Percentiles rank a stretch among this genome's conserved stretches.
These are phyloP conservation scores for Stegana nigrithorax DNA, from an alignment of 2,888 invertebrate species.

Conservation along the genomic window DNA sequence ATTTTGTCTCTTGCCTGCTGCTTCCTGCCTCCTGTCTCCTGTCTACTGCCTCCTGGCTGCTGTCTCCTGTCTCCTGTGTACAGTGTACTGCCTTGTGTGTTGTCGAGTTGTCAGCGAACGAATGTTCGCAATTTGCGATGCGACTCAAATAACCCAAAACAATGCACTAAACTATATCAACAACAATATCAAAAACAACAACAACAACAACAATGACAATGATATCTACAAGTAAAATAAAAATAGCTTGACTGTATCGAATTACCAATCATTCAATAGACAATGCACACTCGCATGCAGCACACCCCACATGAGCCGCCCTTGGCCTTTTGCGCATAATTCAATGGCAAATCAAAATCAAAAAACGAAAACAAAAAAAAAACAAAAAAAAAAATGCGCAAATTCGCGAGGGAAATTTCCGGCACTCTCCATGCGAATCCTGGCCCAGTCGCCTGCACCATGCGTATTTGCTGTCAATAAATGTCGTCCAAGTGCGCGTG, in stretches of 20 bases:
- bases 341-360: constrained; percentile 7
- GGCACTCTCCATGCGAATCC: background rate
- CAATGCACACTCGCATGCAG: constrained; percentile 23
- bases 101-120: constrained; percentile 26
- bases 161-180: constrained; percentile 37
- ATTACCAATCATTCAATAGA: constrained; percentile 57
- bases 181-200: constrained; percentile 47
- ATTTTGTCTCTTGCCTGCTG: too few species aligned
- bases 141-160: constrained; percentile 58
- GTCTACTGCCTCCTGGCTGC: constrained; percentile 30
- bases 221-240: too few species aligned
- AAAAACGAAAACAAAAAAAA: too few species aligned
- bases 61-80: constrained; percentile 20
- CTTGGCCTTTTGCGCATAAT: background rate
- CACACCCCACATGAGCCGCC: background rate
- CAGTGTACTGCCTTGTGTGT: constrained; percentile 28
- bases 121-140: constrained; percentile 51
- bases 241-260: constrained; percentile 60
- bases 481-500: background rate
- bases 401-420: constrained; percentile 2
- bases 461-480: background rate
- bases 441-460: background rate
- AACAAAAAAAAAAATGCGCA: too few species aligned
- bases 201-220: too few species aligned
- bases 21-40: constrained; percentile 16